A percentile compares a stretch with the other conserved stretches of the same genome.
Conservation (phyloP, 1,140 invertebrate species). For the Papilio polyxenes region DNA sequence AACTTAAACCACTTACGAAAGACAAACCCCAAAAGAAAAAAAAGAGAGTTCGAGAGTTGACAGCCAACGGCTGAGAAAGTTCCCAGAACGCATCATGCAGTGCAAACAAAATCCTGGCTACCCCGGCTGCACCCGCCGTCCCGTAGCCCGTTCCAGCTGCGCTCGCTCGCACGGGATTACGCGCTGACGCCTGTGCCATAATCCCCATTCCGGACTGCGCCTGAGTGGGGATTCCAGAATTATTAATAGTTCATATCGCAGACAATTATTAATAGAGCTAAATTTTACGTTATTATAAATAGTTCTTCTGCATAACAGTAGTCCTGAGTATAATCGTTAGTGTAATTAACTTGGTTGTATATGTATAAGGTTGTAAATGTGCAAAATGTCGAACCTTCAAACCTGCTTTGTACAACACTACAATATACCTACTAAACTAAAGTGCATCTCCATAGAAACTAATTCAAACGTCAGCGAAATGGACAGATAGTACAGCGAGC, state of each 20-base stretch:
- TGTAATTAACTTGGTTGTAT: too few species aligned
- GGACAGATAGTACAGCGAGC: conserved; percentile 3
- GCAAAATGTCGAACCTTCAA: not conserved
- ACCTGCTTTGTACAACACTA: not conserved
- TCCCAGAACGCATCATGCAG: conserved; percentile 17
- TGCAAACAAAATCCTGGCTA: conserved; percentile 17
- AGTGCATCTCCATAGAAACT: not conserved
- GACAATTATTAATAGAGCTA: not conserved
- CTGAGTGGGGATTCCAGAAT: conserved; percentile 42
- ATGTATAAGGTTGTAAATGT: not conserved
- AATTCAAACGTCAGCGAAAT: conserved; percentile 19
- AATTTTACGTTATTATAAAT: not conserved
- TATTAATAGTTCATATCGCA: conserved; percentile 44
- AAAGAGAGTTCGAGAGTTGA: not conserved
- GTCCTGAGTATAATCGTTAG: too few species aligned
- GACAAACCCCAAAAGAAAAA: conserved; percentile 11
- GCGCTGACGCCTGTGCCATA: conserved; percentile 41
- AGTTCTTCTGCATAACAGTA: not conserved
- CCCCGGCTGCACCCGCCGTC: not conserved
- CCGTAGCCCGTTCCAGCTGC: not conserved
- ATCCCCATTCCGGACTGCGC: conserved; percentile 42
- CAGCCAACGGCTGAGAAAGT: conserved; percentile 3
- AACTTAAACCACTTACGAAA: not conserved
- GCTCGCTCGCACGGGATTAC: conserved; percentile 45
- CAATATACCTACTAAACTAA: not conserved